Evolutionary conservation across 2,888 invertebrate genomes (phyloP).

Genomic region (Margaritifera margaritifera): DNA sequence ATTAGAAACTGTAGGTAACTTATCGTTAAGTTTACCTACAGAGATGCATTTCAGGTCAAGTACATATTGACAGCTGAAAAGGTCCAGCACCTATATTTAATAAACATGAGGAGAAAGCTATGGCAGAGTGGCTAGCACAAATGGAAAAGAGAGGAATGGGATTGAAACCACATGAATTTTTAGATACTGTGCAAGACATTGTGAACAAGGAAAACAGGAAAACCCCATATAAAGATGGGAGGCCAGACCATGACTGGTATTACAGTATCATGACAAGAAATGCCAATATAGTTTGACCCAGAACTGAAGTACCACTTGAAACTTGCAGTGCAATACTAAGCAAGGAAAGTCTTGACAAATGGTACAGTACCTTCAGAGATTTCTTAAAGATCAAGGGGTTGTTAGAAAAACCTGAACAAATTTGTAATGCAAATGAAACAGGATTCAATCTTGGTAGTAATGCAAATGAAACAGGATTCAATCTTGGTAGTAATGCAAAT

Average conservation of each 20-base stretch:
- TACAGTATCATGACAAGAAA: slow-evolving; percentile 21
- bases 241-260: slow-evolving; percentile 25
- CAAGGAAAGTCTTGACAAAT: slow-evolving; percentile 15
- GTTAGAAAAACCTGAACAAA: slow-evolving; percentile 16
- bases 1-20: too few relatives aligned
- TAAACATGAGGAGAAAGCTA: slow-evolving; percentile 14
- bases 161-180: slow-evolving; percentile 14
- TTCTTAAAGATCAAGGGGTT: slow-evolving; percentile 12
- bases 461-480: too few relatives aligned
- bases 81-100: slow-evolving; percentile 16
- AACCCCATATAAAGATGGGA: slow-evolving; percentile 17
- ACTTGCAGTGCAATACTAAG: slow-evolving; percentile 17
- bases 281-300: slow-evolving; percentile 8
- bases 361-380: slow-evolving; percentile 23
- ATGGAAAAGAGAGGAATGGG: slow-evolving; percentile 27
- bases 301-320: slow-evolving; percentile 20
- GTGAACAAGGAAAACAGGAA: slow-evolving; percentile 11
- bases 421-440: slow-evolving; percentile 34
- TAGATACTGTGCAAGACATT: slow-evolving; percentile 16
- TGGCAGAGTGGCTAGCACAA: slow-evolving; percentile 16
- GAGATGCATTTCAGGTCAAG: too few relatives aligned
- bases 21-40: too few relatives aligned
- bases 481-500: too few relatives aligned
- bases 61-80: background rate
- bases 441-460: slow-evolving; percentile 28